phyloP scores from a whole-genome alignment of 2,888 invertebrate genomes.

The Junonia oenone region DNA sequence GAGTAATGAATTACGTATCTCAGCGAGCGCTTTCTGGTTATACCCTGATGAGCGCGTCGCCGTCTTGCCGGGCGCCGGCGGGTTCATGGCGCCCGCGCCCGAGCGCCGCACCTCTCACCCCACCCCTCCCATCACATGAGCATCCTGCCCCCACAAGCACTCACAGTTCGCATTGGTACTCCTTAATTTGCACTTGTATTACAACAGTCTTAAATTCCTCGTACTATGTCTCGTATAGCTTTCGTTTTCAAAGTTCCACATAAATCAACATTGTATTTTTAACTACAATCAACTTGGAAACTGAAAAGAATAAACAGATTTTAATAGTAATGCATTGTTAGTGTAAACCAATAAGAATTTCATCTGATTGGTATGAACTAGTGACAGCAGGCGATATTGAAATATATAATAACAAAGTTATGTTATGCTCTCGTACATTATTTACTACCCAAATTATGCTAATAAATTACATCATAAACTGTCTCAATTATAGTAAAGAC shows the following conservation, averaged over 20 bases:
- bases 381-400: neutral
- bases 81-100: constrained; percentile 81
- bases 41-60: constrained; percentile 88
- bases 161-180: constrained; percentile 43
- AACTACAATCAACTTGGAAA: constrained; percentile 4
- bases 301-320: constrained; percentile 20
- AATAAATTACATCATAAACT: neutral
- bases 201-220: constrained; percentile 15
- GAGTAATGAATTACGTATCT: constrained; percentile 89
- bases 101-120: constrained; percentile 77
- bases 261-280: constrained; percentile 26
- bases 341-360: neutral
- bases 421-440: neutral
- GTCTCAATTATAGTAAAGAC: neutral
- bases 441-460: neutral
- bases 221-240: constrained; percentile 14
- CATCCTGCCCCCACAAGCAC: constrained; percentile 52
- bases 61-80: constrained; percentile 81
- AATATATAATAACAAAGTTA: neutral
- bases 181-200: constrained; percentile 23
- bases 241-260: constrained; percentile 19
- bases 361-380: neutral
- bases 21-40: constrained; percentile 92
- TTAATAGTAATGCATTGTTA: neutral
- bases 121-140: constrained; percentile 73